Percentiles rank a stretch among this genome's conserved stretches.
These are phyloP conservation scores for Oryzias javanicus DNA, from an alignment of 2,113 vertebrate genomes.

Conservation along the genomic window DNA sequence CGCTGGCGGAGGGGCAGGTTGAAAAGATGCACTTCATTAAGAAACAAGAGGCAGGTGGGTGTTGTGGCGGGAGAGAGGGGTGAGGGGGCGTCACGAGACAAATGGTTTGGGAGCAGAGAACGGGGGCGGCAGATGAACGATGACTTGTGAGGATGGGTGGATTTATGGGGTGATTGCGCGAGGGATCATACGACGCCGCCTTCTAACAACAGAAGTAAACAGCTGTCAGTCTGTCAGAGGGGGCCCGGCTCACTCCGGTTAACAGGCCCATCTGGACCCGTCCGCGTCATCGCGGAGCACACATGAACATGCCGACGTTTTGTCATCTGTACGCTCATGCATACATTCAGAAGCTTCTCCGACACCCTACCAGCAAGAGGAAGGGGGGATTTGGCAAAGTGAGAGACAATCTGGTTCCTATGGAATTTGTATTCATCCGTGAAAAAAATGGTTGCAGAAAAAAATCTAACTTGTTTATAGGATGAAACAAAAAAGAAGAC, in stretches of 20 bases:
- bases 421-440: conserved; percentile 39
- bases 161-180: conserved; percentile 43
- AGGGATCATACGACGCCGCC: conserved; percentile 29
- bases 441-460: conserved; percentile 41
- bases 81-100: conserved; percentile 11
- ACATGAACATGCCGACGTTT: conserved; percentile 13
- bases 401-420: conserved; percentile 17
- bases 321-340: conserved; percentile 6
- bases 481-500: no score
- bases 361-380: conserved; percentile 42
- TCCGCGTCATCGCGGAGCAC: conserved; percentile 21
- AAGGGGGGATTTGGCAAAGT: conserved; percentile 35
- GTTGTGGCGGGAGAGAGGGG: conserved; percentile 1
- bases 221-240: conserved; percentile 23
- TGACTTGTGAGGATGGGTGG: conserved; percentile 6
- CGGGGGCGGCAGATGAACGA: conserved; percentile 4
- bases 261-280: conserved; percentile 35
- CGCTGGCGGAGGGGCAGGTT: conserved; percentile 25
- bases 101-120: not conserved
- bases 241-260: conserved; percentile 18
- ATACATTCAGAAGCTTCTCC: conserved; percentile 18
- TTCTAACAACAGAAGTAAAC: conserved; percentile 52
- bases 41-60: conserved; percentile 27
- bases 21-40: conserved; percentile 54
- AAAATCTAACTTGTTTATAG: conserved; percentile 5